Evolutionary conservation across 2,888 invertebrate genomes (phyloP).

Genomic region (Rhamnusium bicolor): DNA sequence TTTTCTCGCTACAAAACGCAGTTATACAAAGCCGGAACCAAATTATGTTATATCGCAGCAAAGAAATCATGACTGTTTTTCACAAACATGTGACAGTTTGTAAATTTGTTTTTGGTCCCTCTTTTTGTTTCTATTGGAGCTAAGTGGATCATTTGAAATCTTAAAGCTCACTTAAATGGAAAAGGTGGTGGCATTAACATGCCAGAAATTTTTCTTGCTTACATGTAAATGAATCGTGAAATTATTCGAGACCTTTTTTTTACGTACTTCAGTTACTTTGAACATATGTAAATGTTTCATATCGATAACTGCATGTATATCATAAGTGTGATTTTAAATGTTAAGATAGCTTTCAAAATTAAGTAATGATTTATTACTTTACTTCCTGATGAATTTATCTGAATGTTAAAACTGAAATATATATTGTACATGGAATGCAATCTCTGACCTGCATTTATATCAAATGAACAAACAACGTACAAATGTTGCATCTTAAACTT

Average conservation of each 20-base stretch:
- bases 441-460: no score
- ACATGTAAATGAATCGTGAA: neutral
- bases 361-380: no score
- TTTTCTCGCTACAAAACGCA: neutral
- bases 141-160: conserved; percentile 16
- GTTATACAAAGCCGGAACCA: neutral
- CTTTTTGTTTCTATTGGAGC: neutral
- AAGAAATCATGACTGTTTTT: neutral
- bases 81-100: neutral
- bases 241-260: neutral
- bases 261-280: no score
- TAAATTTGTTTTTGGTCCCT: neutral
- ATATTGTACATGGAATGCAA: no score
- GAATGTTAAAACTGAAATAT: no score
- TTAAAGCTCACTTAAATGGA: conserved; percentile 1
- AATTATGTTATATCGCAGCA: neutral
- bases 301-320: no score
- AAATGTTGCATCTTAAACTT: no score
- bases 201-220: neutral
- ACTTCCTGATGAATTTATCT: no score
- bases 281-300: no score
- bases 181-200: neutral
- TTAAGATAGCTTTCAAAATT: no score
- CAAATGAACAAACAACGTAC: no score
- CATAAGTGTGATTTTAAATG: no score